Conservation (phyloP, 1,140 invertebrate genomes). For the Scaptodrosophila lebanonensis region DNA sequence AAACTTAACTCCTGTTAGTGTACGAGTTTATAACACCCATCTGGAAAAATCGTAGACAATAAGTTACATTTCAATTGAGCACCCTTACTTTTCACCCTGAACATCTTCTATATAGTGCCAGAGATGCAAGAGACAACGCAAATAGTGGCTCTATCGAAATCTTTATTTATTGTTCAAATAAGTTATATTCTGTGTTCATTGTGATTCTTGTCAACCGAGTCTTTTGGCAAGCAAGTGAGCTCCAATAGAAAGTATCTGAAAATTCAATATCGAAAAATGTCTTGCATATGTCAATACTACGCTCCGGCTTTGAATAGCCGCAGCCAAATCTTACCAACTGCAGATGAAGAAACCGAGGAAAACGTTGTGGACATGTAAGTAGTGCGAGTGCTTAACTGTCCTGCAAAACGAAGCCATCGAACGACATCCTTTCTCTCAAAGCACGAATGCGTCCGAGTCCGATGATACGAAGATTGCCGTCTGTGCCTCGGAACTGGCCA, state of each 20-base stretch:
- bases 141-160: no score
- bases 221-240: no score
- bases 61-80: no score
- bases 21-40: no score
- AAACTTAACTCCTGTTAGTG: no score
- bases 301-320: background rate
- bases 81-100: no score
- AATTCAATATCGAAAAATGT: slow-evolving; percentile 30
- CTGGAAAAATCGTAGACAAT: no score
- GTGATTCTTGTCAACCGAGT: no score
- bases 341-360: background rate
- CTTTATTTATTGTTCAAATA: no score
- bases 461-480: slow-evolving; percentile 14
- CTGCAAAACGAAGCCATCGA: background rate
- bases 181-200: no score
- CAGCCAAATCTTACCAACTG: background rate
- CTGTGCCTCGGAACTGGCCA: slow-evolving; percentile 47
- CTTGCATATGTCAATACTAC: slow-evolving; percentile 50
- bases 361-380: background rate
- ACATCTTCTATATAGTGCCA: no score
- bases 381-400: background rate
- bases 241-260: background rate
- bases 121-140: no score
- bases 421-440: background rate
- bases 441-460: slow-evolving; percentile 16